Base-by-base conservation (phyloP, 2,113 vertebrate species). In the Nerophis ophidion region DNA sequence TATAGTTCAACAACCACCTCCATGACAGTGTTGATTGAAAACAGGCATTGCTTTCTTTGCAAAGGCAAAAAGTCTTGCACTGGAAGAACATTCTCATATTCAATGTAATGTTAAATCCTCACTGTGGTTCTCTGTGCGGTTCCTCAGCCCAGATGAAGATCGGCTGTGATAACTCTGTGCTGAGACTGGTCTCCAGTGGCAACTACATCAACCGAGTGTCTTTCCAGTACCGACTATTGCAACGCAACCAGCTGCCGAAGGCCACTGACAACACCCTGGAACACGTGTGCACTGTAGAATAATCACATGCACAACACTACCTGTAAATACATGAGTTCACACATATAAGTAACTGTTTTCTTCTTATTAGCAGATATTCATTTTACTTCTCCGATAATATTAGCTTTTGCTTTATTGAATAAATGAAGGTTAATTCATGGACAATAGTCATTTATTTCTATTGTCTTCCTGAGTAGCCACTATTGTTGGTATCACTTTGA, bases 141-240 rank as follows among this genome's bases (percentile, higher is more conserved):
- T 48, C 61, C 73, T 45, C 74, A 98, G 96, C 93, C 12, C 93
- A 97, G 86, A 92, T 97, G 91, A 97, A 94, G 88, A 92, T 98
- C 16, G 92, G 93, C 52, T 98, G 96, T 81, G 96, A 98, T 85
- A 96, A 97, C 76, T 93, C 93, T 0, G 95, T 97, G 80, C 83
- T 98, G 74, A 84, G 96, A 66, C 86, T 98, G 91, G 92, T 98
- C 58, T 98, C 96, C 81, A 98, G 95, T 0, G 95, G 95, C 46
- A 95, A 93, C 65, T 93, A 93, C 16, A 64, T 95, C 66, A 98
- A 98, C 69, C 93, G 92, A 5, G 92, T 98, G 72, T 93, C 94
- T 2, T 96, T 98, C 82, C 93, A 96, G 64, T 98, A 97, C 57
- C 90, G 86, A 45, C 92, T 96, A 36, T 88, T 98, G 12, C 87